A percentile compares a stretch with the other conserved stretches of the same genome.
Evolutionary conservation across 2,113 vertebrate species (phyloP).

Genomic region (Arvicanthis niloticus): DNA sequence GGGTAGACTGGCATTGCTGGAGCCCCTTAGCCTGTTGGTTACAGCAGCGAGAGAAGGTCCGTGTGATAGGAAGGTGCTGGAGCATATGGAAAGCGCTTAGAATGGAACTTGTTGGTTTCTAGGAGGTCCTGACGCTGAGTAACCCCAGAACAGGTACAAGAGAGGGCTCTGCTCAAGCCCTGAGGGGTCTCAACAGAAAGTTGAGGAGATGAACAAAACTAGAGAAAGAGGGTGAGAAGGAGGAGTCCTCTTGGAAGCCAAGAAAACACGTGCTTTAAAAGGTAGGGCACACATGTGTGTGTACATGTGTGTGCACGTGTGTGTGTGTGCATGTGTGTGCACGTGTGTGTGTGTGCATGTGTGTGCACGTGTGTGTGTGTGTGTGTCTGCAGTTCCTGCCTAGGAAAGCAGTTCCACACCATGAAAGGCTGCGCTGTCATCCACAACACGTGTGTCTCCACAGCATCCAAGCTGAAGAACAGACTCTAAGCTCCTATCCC

Average conservation of each 20-base stretch:
- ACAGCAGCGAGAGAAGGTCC: not conserved
- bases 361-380: rapidly evolving
- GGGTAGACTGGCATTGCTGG: too few species aligned
- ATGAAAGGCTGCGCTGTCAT: not conserved
- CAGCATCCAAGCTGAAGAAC: not conserved
- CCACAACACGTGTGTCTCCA: not conserved
- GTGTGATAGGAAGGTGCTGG: not conserved
- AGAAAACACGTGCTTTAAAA: not conserved
- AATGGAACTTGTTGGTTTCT: not conserved
- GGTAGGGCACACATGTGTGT: not conserved
- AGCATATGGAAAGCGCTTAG: rapidly evolving
- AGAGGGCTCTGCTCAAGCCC: not conserved
- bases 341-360: not conserved
- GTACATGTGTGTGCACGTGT: rapidly evolving
- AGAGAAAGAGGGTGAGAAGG: not conserved
- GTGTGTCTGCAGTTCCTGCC: not conserved
- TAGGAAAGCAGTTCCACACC: not conserved
- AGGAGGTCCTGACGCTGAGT: not conserved
- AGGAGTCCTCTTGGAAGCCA: not conserved
- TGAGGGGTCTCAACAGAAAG: not conserved
- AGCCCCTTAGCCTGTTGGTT: not conserved
- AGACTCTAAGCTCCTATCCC: not conserved
- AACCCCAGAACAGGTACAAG: not conserved
- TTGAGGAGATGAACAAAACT: not conserved
- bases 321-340: not conserved